Percentiles rank a stretch among this genome's conserved stretches.
These are phyloP conservation scores for Ceyx cyanopectus DNA, from an alignment of 2,113 vertebrate genomes.

Conservation along the genomic window DNA sequence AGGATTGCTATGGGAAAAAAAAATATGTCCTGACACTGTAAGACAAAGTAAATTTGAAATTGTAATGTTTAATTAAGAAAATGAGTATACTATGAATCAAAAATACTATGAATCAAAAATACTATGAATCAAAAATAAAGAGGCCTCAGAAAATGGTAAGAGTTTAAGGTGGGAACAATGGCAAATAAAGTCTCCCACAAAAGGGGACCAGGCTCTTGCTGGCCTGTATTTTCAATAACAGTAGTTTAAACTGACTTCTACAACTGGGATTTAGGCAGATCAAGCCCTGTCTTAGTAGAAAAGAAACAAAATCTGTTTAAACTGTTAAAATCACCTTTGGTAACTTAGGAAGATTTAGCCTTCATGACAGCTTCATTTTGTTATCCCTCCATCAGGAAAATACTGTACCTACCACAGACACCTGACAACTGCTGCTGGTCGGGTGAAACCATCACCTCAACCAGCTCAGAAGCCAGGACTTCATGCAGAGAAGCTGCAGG, in stretches of 20 bases:
- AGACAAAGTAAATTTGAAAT: not conserved
- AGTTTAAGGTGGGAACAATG: not conserved
- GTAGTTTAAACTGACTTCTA: not conserved
- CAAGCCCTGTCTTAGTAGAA: not conserved
- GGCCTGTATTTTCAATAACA: not conserved
- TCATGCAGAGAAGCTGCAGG: not conserved
- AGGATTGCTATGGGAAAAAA: not conserved
- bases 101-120: not conserved
- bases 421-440: not conserved
- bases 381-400: not conserved
- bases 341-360: not conserved
- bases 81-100: not conserved
- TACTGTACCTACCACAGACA: not conserved
- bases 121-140: not conserved
- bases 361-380: accelerated
- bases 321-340: not conserved
- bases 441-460: not conserved
- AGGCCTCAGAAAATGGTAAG: not conserved
- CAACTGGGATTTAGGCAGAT: not conserved
- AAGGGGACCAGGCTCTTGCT: not conserved
- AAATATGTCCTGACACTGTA: not conserved
- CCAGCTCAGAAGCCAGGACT: not conserved
- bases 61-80: not conserved
- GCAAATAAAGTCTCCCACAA: not conserved
- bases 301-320: not conserved